Evolutionary conservation across 1,140 invertebrate species (phyloP).

Genomic region (Chironomus tepperi): DNA sequence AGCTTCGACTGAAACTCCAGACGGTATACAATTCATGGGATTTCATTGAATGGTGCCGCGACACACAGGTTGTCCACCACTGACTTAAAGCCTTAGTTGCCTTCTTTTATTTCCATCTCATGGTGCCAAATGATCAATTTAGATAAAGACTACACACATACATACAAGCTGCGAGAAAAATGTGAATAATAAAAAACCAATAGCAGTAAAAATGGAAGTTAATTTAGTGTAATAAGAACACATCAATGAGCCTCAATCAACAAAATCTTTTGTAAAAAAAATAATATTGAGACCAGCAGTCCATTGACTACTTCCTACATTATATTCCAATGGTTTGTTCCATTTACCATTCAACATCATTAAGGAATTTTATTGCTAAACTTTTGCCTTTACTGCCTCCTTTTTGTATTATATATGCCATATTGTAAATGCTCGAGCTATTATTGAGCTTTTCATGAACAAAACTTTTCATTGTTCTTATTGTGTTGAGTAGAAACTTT

Average conservation of each 20-base stretch:
- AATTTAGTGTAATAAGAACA: slow-evolving; percentile 9
- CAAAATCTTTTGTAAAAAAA: not conserved
- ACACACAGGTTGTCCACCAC: too few relatives aligned
- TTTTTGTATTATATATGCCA: not conserved
- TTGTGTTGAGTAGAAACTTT: too few relatives aligned
- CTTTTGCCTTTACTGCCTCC: not conserved
- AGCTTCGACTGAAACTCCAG: too few relatives aligned
- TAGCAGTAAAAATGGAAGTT: slow-evolving; percentile 8
- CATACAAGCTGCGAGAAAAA: not conserved
- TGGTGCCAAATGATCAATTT: slow-evolving; percentile 8
- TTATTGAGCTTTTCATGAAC: not conserved
- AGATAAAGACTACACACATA: not conserved
- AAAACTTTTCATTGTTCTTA: not conserved
- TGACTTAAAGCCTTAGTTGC: not conserved
- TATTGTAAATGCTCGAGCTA: not conserved
- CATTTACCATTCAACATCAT: not conserved
- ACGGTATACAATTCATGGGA: too few relatives aligned
- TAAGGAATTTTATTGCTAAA: slow-evolving; percentile 14
- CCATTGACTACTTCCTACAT: too few relatives aligned
- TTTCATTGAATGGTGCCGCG: too few relatives aligned
- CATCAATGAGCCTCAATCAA: slow-evolving; percentile 7
- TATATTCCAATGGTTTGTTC: too few relatives aligned
- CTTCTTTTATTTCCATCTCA: not conserved
- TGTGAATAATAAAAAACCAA: not conserved
- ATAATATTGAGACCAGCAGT: too few relatives aligned